Evolutionary conservation across 2,113 vertebrate species (phyloP).

Genomic region (Piprites chloris): DNA sequence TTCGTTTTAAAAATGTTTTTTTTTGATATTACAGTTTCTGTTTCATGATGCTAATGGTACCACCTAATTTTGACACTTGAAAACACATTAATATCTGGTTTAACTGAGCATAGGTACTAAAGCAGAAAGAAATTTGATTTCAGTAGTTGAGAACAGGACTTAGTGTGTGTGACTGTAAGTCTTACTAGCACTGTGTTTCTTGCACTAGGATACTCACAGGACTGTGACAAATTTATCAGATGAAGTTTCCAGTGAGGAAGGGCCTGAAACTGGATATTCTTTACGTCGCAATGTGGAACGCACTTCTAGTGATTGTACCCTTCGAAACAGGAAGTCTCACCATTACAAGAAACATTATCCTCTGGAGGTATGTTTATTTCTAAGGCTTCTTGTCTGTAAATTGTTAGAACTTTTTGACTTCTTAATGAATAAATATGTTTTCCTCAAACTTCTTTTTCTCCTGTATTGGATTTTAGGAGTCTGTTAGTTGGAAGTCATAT

Average conservation of each 20-base stretch:
- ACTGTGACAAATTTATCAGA: constrained; percentile 82
- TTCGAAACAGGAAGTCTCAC: constrained; percentile 86
- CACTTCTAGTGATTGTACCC: constrained; percentile 77
- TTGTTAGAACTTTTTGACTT: background rate
- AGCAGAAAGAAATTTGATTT: background rate
- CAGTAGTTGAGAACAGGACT: background rate
- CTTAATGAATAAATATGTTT: background rate
- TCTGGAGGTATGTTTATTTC: constrained; percentile 78
- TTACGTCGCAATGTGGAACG: constrained; percentile 79
- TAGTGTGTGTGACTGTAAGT: background rate
- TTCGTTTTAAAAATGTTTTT: background rate
- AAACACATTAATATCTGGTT: background rate
- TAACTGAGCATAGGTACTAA: background rate
- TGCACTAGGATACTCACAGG: constrained; percentile 77
- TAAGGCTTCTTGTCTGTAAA: background rate
- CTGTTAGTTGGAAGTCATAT: background rate
- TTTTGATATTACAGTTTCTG: background rate
- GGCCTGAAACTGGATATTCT: constrained; percentile 84
- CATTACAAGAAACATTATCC: constrained; percentile 92
- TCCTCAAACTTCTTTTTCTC: background rate
- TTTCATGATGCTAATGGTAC: background rate
- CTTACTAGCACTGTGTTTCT: background rate
- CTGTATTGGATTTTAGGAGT: background rate
- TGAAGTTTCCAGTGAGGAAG: constrained; percentile 96
- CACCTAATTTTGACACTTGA: background rate